These are phyloP conservation scores for Limnephilus marmoratus DNA, from an alignment of 2,888 invertebrate species.

Conservation along the genomic window DNA sequence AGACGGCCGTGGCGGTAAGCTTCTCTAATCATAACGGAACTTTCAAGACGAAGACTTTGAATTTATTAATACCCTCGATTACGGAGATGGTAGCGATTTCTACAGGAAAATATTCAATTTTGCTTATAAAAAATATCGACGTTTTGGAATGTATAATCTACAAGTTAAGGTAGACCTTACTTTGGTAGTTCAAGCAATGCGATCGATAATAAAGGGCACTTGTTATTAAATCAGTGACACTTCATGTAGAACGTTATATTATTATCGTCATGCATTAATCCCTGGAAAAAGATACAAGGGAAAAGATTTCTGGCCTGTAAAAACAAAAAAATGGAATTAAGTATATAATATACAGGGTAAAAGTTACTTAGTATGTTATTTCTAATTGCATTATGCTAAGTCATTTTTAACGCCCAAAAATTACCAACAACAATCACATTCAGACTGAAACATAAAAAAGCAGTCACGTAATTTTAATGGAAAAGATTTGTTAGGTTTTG, in stretches of 20 bases:
- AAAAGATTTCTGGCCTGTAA: no score
- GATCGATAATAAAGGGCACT: neutral
- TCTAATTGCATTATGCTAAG: no score
- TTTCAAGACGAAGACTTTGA: constrained; percentile 1
- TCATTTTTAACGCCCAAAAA: neutral
- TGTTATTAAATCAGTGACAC: neutral
- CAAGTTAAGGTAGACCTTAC: neutral
- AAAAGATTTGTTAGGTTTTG: neutral
- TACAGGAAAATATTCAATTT: neutral
- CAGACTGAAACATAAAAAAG: neutral
- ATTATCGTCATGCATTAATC: neutral
- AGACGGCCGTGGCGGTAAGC: constrained; percentile 4
- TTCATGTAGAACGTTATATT: neutral
- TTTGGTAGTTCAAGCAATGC: neutral
- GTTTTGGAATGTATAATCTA: neutral
- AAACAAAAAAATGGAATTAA: no score
- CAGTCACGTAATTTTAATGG: neutral
- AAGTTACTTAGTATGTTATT: no score
- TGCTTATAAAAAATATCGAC: neutral
- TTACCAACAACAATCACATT: neutral
- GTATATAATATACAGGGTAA: no score
- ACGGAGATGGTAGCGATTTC: neutral
- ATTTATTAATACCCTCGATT: constrained; percentile 10
- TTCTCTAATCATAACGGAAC: neutral
- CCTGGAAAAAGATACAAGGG: neutral